Evolutionary conservation across 2,888 invertebrate species (phyloP), one percentile per base, ranked within the genome.

Genomic region (Uropetala carovei): DNA sequence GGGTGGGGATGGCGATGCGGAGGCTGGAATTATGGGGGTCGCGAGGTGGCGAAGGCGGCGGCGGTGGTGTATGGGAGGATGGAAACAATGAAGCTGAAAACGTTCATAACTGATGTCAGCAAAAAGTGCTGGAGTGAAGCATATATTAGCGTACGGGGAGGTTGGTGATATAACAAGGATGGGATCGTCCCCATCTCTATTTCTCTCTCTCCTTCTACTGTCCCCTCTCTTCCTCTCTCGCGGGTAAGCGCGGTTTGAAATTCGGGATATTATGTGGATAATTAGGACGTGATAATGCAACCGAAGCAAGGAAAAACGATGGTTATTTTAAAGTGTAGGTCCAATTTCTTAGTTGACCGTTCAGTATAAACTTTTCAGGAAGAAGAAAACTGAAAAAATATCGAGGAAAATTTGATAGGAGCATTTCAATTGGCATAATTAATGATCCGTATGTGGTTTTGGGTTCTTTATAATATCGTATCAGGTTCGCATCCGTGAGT

Each of bases 41-140:
- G 82, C 16, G 43, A 13, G 75, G n/a, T 18, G 75, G 82, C 30
- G 82, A 82, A 13, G 59, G 22, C 13, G 86, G 58, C 16, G 86
- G 30, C 27, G 16, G 11, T 11, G 30, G 60, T 9, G 30, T 58
- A 18, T 58, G 58, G 14, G 11, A 22, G 22, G 43, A 3, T 10
- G 89, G 68, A 64, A 89, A 86, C 86, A 89, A 89, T 89, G 89
- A 89, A 89, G 64, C 64, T 89, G 89, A 89, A 64, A 89, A 43
- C 89, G 64, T 89, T 89, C 43, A 27, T 89, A 89, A 89, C 64
- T 56, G 89, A 64, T 89, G 89, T 89, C 89, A 89, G 89, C 89
- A 89, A 89, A 89, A 68, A 64, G 64, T 89, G 60, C 64, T 89
- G 59, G n/a, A 64, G 64, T 64, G 89, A 64, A 89, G 89, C 89